Evolutionary conservation across 2,888 invertebrate genomes (phyloP), one percentile per base, ranked within the genome.

Genomic region (Strigamia maritima): DNA sequence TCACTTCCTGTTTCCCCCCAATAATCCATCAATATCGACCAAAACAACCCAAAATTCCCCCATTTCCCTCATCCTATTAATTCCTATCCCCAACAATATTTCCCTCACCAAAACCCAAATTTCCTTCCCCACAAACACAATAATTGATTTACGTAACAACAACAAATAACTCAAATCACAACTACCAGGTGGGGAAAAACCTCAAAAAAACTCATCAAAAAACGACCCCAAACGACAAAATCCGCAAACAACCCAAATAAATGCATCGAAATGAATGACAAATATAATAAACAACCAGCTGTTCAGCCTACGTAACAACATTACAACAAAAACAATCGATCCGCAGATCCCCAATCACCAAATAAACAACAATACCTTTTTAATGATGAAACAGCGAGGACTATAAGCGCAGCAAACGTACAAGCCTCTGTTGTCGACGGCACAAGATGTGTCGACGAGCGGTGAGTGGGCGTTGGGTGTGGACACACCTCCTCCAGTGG

Each of bases 351-450:
- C 38, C 7, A 38, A 8, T 10, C 38, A 38, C 54, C 54, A 7
- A 19, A 54, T 16, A 4, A 54, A 38, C 4, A 74, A 75, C 7
- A 28, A 31, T 86, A 90, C 90, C 90, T 90, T 90, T 83, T 90
- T 90, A 79, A 90, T 90, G 83, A 90, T 89, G 86, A 89, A 90
- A 86, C 90, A 90, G 80, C 90, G 86, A 35, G 90, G 90, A 83
- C 89, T 89, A 84, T 89, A 89, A 76, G 90, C 89, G 70, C 90
- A 90, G 84, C 90, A 90, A 82, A 90, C 88, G 85, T 90, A 90
- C 22, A 49, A 6, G 3, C 77, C 77, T 60, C 60, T 24, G 24
- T 19, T 49, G 60, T 77, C 77, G 31, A 28, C 26, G 7, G 74
- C 26, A 22, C 10, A 28, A 74, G 74, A 22, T 16, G 74, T 12